Evolutionary conservation across 2,797 vertebrate species (phyloP), one percentile per base, ranked within the genome.

Genomic region (Diceros bicornis): DNA sequence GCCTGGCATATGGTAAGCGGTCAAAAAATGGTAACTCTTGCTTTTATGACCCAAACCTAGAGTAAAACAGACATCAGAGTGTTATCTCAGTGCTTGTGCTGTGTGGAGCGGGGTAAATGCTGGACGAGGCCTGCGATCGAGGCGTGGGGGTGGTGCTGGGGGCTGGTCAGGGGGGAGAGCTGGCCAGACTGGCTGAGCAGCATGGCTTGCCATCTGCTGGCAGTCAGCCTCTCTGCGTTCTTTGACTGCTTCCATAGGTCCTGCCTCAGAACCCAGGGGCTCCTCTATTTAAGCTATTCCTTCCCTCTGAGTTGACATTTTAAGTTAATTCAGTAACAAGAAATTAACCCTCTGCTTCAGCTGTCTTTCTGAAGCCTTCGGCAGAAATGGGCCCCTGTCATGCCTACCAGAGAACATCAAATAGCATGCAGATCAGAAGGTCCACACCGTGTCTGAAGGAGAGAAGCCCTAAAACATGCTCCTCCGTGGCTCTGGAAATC

Each of bases 11-110:
- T 75, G 83, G 18, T 83, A 93, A 85, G 9, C 89, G 66, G 47
- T 90, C 64, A 97, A 27, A 86, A 91, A 78, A 86, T 85, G 71
- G 14, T 77, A 64, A 61, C 69, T 52, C 34, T 89, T 96, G 87
- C 9, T 89, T 78, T 96, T 89, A 62, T 61, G 78, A 77, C 61
- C 25, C 41, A 90, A 72, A 71, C 89, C 14, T 74, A 87, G 55
- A 61, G 29, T 88, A 61, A 92, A 91, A 62, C n/a, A 83, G 44
- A 69, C 25, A 71, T 34, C 32, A 81, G 29, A 94, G 50, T 74
- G 9, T 91, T 86, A 79, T 34, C 34, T 88, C 16, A 25, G n/a
- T 74, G 21, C 50, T 93, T 89, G 34, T 95, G 0, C 25, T 89
- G 50, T 10, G 14, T 75, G 17, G 57, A 88, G 17, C 52, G 14